Evolutionary conservation across 2,113 vertebrate genomes (phyloP).

Genomic region (Syngnathus scovelli): DNA sequence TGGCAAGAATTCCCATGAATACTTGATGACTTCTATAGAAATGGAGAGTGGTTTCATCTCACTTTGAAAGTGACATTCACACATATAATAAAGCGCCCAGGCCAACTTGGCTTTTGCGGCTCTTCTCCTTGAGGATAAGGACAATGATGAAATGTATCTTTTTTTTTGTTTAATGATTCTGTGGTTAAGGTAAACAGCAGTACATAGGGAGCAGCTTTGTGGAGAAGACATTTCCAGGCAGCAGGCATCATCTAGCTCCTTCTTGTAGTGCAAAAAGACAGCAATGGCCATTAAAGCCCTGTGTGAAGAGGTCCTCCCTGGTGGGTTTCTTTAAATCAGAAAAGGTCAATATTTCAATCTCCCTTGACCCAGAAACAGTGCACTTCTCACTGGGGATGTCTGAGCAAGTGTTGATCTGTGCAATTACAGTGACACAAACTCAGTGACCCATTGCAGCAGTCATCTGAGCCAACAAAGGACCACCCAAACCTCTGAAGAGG

Average conservation of each 20-base stretch:
- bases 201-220: conserved; percentile 48
- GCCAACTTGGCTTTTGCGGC: conserved; percentile 26
- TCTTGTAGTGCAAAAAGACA: conserved; percentile 35
- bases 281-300: conserved; percentile 31
- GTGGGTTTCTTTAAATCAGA: conserved; percentile 50
- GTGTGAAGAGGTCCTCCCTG: conserved; percentile 48
- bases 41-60: conserved; percentile 43
- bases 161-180: conserved; percentile 57
- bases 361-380: conserved; percentile 55
- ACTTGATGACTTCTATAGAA: conserved; percentile 63
- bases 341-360: conserved; percentile 39
- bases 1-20: conserved; percentile 70
- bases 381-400: conserved; percentile 46
- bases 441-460: conserved; percentile 53
- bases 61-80: conserved; percentile 61
- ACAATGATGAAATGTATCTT: conserved; percentile 46
- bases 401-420: conserved; percentile 65
- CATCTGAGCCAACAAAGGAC: conserved; percentile 44
- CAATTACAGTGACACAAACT: conserved; percentile 61
- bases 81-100: conserved; percentile 11
- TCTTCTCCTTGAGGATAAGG: not conserved
- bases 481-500: conserved; percentile 56
- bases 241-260: conserved; percentile 12
- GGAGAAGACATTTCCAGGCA: conserved; percentile 37
- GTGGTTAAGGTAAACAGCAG: conserved; percentile 59